A percentile compares a stretch with the other conserved stretches of the same genome.
phyloP scores from a whole-genome alignment of 2,113 vertebrate genomes.

The Seriola aureovittata region DNA sequence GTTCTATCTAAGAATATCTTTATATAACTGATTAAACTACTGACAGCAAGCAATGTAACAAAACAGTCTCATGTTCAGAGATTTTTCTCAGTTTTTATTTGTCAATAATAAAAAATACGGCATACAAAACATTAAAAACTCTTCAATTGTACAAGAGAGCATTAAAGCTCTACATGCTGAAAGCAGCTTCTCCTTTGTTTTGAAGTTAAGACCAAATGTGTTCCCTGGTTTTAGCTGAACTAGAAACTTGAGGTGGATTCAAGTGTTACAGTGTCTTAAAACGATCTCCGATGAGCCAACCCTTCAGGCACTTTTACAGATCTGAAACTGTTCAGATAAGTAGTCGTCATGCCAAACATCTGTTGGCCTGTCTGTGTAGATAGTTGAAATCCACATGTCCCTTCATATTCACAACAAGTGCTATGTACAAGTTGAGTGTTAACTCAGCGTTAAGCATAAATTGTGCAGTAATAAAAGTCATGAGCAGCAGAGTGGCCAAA shows the following conservation, averaged over 20 bases:
- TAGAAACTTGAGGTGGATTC: conserved; percentile 48
- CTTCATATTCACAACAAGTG: conserved; percentile 41
- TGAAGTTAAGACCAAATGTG: conserved; percentile 57
- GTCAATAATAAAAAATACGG: conserved; percentile 82
- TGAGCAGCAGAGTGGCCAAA: conserved; percentile 20
- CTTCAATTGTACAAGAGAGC: conserved; percentile 69
- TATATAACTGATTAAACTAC: conserved; percentile 16
- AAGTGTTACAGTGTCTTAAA: conserved; percentile 33
- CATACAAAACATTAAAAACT: conserved; percentile 84
- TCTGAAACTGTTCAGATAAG: conserved; percentile 41
- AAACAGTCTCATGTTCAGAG: conserved; percentile 25
- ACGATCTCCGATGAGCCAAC: conserved; percentile 11
- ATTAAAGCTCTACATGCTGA: conserved; percentile 56
- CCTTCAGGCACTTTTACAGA: conserved; percentile 71
- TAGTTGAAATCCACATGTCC: not conserved
- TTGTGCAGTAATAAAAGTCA: conserved; percentile 23
- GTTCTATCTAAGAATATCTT: not conserved
- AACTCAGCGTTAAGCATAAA: conserved; percentile 24
- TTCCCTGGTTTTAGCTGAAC: conserved; percentile 60
- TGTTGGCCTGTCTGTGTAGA: conserved; percentile 20
- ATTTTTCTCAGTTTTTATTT: conserved; percentile 79
- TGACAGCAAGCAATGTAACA: conserved; percentile 70
- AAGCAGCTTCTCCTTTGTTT: conserved; percentile 62
- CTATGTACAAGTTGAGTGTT: conserved; percentile 22
- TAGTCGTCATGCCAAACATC: conserved; percentile 22